These are phyloP conservation scores for Geotrupes spiniger DNA, from an alignment of 2,888 invertebrate species.

Conservation along the genomic window DNA sequence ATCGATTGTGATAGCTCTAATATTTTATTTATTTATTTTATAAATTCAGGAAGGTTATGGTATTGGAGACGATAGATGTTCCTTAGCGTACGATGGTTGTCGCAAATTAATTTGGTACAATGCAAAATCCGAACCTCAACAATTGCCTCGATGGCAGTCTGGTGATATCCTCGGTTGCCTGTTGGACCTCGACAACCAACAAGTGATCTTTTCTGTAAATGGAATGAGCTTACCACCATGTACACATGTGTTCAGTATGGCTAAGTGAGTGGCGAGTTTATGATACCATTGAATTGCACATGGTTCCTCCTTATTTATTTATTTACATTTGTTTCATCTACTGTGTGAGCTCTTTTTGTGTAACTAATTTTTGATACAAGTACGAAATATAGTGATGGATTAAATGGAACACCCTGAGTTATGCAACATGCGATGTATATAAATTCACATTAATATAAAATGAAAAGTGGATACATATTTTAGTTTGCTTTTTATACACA, in stretches of 20 bases:
- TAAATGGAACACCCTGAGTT: too few species aligned
- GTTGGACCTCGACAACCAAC: slow-evolving; percentile 69
- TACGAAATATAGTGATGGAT: too few species aligned
- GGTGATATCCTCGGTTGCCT: slow-evolving; percentile 86
- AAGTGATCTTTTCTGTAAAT: slow-evolving; percentile 81
- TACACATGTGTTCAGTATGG: slow-evolving; percentile 71
- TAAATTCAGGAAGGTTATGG: slow-evolving; percentile 82
- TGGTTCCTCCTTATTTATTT: background rate
- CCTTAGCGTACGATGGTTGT: slow-evolving; percentile 91
- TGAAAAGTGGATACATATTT: too few species aligned
- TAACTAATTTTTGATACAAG: too few species aligned
- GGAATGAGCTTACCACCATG: slow-evolving; percentile 69
- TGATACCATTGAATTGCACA: too few species aligned
- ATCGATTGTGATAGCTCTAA: background rate
- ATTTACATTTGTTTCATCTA: background rate
- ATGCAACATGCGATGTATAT: too few species aligned
- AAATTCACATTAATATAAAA: too few species aligned
- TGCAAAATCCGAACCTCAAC: slow-evolving; percentile 65
- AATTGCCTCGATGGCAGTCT: slow-evolving; percentile 69
- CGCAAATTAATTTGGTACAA: slow-evolving; percentile 86
- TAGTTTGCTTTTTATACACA: too few species aligned
- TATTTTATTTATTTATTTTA: slow-evolving; percentile 1
- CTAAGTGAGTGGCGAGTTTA: slow-evolving; percentile 65
- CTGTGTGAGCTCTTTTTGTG: too few species aligned
- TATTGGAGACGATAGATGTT: slow-evolving; percentile 89